phyloP scores from a whole-genome alignment of 1,140 invertebrate species.

The Aphaenogaster ashmeadi region DNA sequence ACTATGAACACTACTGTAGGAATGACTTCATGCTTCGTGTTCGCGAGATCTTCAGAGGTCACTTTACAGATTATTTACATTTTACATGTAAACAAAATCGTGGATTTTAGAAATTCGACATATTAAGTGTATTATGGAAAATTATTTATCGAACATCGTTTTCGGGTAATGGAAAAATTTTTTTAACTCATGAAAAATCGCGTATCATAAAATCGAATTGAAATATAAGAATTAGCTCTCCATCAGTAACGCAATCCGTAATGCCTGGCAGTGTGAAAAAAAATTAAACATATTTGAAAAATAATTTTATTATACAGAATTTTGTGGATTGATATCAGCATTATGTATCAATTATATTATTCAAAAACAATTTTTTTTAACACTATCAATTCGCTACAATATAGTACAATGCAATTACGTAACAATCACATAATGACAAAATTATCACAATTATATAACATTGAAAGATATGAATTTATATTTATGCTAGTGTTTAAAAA shows the following conservation, averaged over 20 bases:
- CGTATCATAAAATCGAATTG: not conserved
- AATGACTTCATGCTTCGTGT: not conserved
- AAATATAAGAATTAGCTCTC: not conserved
- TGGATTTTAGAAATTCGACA: not conserved
- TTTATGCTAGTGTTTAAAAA: not conserved
- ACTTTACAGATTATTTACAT: slow-evolving; percentile 37
- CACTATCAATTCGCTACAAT: not conserved
- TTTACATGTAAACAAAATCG: not conserved
- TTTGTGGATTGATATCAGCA: not conserved
- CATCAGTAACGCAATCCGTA: not conserved
- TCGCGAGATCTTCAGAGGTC: not conserved
- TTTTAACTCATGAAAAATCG: not conserved
- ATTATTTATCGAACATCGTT: not conserved
- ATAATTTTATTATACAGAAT: slow-evolving; percentile 19
- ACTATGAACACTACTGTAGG: not conserved
- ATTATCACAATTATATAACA: not conserved
- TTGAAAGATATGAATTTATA: not conserved
- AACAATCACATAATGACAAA: not conserved
- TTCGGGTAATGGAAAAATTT: not conserved
- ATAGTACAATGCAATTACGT: not conserved
- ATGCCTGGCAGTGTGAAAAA: not conserved
- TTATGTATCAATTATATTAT: not conserved
- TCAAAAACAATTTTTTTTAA: slow-evolving; percentile 10
- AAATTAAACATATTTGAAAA: slow-evolving; percentile 11
- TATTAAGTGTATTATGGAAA: not conserved